A percentile compares a stretch with the other conserved stretches of the same genome.
Conservation (phyloP, 2,797 vertebrate genomes). For the Ispidina lecontei region DNA sequence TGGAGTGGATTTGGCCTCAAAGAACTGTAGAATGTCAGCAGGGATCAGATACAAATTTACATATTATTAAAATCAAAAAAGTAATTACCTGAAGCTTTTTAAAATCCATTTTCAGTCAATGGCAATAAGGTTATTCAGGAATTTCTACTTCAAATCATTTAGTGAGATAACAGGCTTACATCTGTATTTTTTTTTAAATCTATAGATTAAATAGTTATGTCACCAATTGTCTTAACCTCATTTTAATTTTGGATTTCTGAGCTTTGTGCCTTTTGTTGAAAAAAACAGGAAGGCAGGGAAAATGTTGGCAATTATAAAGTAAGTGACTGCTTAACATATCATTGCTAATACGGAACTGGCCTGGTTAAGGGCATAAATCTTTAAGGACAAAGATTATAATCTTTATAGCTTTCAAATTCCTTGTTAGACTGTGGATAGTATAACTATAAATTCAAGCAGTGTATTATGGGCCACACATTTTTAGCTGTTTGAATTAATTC, state of each 20-base stretch:
- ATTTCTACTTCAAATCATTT: neutral
- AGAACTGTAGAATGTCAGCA: neutral
- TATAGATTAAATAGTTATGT: neutral
- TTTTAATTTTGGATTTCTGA: slow-evolving; percentile 51
- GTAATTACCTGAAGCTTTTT: neutral
- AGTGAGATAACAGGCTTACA: neutral
- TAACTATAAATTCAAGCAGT: slow-evolving; percentile 75
- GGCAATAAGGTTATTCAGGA: neutral
- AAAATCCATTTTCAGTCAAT: neutral
- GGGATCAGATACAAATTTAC: slow-evolving; percentile 26
- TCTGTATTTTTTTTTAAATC: neutral
- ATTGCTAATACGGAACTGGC: slow-evolving; percentile 38
- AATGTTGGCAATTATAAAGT: slow-evolving; percentile 38
- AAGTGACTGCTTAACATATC: slow-evolving; percentile 45
- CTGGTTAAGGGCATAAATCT: slow-evolving; percentile 59
- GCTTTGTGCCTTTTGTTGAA: slow-evolving; percentile 58
- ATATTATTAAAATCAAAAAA: slow-evolving; percentile 24
- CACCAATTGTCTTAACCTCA: neutral
- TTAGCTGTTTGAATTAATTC: slow-evolving; percentile 75
- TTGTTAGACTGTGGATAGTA: slow-evolving; percentile 71
- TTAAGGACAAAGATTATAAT: slow-evolving; percentile 74
- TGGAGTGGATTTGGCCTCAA: neutral
- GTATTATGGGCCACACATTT: slow-evolving; percentile 64
- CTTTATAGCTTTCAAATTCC: slow-evolving; percentile 74
- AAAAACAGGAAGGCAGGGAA: neutral